phyloP scores from a whole-genome alignment of 2,113 vertebrate genomes.

The Poecilia latipinna region DNA sequence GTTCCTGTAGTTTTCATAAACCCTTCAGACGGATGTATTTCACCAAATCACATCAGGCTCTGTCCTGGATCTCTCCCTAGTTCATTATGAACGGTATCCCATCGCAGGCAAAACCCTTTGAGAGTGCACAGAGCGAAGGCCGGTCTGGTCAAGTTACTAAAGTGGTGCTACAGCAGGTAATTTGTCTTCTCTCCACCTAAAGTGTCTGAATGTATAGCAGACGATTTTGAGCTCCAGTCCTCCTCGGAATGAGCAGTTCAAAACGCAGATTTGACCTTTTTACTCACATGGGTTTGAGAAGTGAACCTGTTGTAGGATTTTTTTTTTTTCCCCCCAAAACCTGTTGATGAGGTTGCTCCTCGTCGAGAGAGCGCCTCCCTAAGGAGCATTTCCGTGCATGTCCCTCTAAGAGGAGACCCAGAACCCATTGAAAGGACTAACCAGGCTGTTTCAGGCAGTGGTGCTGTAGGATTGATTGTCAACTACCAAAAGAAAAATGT shows the following conservation, averaged over 20 bases:
- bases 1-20: constrained; percentile 20
- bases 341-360: background rate
- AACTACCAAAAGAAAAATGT: too few species aligned
- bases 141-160: constrained; percentile 61
- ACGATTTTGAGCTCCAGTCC: constrained; percentile 29
- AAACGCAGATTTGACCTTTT: constrained; percentile 22
- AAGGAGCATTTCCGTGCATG: background rate
- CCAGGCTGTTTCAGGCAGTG: background rate
- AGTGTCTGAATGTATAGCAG: constrained; percentile 59
- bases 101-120: constrained; percentile 51
- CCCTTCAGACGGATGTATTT: constrained; percentile 21
- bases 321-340: background rate
- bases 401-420: background rate
- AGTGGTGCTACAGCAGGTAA: constrained; percentile 58
- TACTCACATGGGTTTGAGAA: background rate
- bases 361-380: background rate
- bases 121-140: constrained; percentile 43
- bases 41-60: constrained; percentile 8
- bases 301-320: background rate
- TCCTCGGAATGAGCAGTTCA: constrained; percentile 17
- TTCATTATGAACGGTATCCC: constrained; percentile 49
- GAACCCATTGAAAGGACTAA: background rate
- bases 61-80: background rate
- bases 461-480: background rate
- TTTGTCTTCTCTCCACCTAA: constrained; percentile 63